Percentiles rank a stretch among this genome's conserved stretches.
Conservation (phyloP, 37 sponge, comb jelly and placozoan species). For the Agelas oroides region DNA sequence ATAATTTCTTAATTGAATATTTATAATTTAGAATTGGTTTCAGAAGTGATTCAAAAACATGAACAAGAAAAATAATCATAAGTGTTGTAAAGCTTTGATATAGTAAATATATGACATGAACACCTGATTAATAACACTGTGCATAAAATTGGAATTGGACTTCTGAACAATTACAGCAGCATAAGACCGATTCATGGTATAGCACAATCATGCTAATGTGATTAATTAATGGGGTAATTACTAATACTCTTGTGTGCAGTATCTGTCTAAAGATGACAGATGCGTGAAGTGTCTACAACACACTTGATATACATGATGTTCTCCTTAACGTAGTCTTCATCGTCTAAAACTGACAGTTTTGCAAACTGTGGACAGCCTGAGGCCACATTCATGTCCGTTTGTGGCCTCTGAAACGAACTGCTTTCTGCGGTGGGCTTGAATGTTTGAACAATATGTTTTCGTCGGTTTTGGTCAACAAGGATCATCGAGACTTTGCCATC, state of each 20-base stretch:
- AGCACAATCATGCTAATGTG: too few species aligned
- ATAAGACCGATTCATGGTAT: too few species aligned
- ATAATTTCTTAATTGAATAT: too few species aligned
- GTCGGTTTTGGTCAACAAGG: slow-evolving; percentile 61
- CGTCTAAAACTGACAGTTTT: slow-evolving; percentile 57
- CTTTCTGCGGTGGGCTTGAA: slow-evolving; percentile 75
- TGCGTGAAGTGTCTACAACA: slow-evolving; percentile 67
- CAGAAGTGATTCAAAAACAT: too few species aligned
- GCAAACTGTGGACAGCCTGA: slow-evolving; percentile 80
- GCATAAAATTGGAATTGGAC: too few species aligned
- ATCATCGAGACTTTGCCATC: slow-evolving; percentile 69
- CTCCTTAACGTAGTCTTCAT: slow-evolving; percentile 67
- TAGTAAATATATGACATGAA: too few species aligned
- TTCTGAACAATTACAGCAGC: too few species aligned
- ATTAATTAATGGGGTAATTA: neutral
- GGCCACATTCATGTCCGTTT: slow-evolving; percentile 87
- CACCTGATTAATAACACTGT: too few species aligned
- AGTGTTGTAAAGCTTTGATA: too few species aligned
- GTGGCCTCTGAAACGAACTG: slow-evolving; percentile 65
- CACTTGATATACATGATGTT: slow-evolving; percentile 77
- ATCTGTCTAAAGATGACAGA: slow-evolving; percentile 59
- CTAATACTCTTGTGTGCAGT: neutral
- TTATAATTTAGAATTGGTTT: too few species aligned
- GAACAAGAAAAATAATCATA: too few species aligned
- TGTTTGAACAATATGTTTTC: slow-evolving; percentile 78